Percentiles rank a stretch among this genome's conserved stretches.
Conservation (phyloP, 2,113 vertebrate species). For the Papio anubis region DNA sequence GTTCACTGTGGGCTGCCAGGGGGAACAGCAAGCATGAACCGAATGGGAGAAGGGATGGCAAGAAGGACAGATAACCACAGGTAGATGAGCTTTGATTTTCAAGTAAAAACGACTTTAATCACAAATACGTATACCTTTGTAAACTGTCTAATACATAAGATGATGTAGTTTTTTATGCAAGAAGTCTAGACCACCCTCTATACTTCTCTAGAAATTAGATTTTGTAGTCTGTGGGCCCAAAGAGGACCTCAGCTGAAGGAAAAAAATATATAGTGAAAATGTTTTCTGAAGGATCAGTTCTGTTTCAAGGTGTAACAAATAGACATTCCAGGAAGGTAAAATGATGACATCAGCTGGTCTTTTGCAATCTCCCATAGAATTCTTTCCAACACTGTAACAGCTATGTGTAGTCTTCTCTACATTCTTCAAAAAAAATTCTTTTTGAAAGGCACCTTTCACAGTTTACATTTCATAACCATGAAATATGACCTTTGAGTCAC, state of each 20-base stretch:
- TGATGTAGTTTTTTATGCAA: neutral
- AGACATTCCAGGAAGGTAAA: neutral
- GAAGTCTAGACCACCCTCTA: neutral
- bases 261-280: neutral
- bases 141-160: neutral
- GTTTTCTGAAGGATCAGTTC: neutral
- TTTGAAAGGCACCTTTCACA: neutral
- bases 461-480: neutral
- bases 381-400: neutral
- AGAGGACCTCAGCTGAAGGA: neutral
- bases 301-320: neutral
- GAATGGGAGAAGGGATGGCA: neutral
- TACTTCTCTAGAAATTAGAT: neutral
- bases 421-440: neutral
- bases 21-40: neutral
- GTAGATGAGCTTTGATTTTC: neutral
- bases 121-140: neutral
- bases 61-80: neutral
- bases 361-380: neutral
- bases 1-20: neutral
- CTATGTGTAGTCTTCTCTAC: neutral
- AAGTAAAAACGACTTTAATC: neutral
- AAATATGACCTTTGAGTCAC: conserved; percentile 3
- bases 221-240: neutral
- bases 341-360: neutral